Conservation (phyloP, 2,888 invertebrate genomes). For the Lamellibrachia columna region DNA sequence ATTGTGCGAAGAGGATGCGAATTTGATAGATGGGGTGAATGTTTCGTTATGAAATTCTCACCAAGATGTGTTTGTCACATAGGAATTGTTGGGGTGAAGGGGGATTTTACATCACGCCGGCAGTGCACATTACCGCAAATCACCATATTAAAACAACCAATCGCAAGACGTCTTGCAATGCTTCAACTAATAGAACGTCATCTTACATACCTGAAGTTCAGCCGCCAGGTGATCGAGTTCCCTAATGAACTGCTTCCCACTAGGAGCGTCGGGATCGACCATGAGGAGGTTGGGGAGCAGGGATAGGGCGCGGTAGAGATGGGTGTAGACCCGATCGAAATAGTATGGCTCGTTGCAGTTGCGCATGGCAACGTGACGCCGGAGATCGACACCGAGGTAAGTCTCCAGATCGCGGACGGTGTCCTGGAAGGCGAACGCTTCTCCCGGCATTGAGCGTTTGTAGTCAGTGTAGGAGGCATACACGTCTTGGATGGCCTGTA, state of each 20-base stretch:
- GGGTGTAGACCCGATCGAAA: slow-evolving; percentile 22
- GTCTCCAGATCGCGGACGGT: slow-evolving; percentile 31
- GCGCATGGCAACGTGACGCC: slow-evolving; percentile 29
- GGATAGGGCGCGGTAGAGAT: slow-evolving; percentile 13
- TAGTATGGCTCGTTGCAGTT: slow-evolving; percentile 33
- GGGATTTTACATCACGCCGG: no score
- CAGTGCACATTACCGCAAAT: no score
- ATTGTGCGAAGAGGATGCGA: no score
- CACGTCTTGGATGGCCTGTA: background rate
- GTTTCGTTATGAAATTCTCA: no score
- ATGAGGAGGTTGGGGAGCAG: slow-evolving; percentile 8
- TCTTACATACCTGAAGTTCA: slow-evolving; percentile 31
- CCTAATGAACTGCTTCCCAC: slow-evolving; percentile 16
- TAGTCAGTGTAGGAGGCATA: background rate
- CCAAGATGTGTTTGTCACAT: no score
- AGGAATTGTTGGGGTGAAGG: no score
- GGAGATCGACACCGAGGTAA: slow-evolving; percentile 32
- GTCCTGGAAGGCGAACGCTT: background rate
- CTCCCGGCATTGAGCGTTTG: background rate
- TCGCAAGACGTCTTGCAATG: background rate
- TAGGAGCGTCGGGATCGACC: background rate
- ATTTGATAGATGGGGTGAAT: no score
- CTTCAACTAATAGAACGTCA: background rate
- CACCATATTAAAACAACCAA: background rate
- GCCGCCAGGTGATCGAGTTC: slow-evolving; percentile 35